A percentile compares a stretch with the other conserved stretches of the same genome.
These are phyloP conservation scores for Gracilinanus agilis DNA, from an alignment of 2,113 vertebrate species.

Conservation along the genomic window DNA sequence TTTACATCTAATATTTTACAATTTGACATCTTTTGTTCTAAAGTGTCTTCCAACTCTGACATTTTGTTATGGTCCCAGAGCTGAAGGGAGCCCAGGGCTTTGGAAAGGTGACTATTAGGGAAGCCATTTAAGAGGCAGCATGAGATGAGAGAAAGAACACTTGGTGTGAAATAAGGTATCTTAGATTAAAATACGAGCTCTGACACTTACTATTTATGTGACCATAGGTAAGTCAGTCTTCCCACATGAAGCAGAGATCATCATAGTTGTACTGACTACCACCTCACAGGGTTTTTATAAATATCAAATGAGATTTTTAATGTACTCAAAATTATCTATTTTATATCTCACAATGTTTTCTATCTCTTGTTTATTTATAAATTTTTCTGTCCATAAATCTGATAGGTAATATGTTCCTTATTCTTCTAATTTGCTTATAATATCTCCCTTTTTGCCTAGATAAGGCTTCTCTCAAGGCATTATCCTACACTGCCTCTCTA, in stretches of 20 bases:
- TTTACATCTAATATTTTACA: background rate
- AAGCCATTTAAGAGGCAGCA: background rate
- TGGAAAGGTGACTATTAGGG: background rate
- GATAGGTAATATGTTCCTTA: too few relatives aligned
- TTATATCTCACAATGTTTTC: too few relatives aligned
- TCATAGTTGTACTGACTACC: background rate
- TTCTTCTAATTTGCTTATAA: too few relatives aligned
- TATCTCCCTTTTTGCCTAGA: too few relatives aligned
- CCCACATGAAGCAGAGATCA: background rate
- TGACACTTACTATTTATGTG: background rate
- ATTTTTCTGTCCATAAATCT: too few relatives aligned
- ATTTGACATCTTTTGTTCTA: background rate
- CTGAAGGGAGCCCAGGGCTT: background rate
- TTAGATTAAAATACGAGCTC: background rate
- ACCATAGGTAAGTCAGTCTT: background rate
- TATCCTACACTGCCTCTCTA: too few relatives aligned
- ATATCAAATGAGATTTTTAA: background rate
- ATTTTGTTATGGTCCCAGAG: background rate
- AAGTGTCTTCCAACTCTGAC: background rate
- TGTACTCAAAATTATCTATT: too few relatives aligned
- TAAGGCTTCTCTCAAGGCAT: too few relatives aligned
- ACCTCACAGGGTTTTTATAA: background rate
- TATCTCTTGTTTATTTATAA: too few relatives aligned
- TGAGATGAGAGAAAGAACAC: background rate
- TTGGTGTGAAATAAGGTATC: background rate